Base-by-base conservation (phyloP, 1,140 invertebrate species). In the Formica selysi region DNA sequence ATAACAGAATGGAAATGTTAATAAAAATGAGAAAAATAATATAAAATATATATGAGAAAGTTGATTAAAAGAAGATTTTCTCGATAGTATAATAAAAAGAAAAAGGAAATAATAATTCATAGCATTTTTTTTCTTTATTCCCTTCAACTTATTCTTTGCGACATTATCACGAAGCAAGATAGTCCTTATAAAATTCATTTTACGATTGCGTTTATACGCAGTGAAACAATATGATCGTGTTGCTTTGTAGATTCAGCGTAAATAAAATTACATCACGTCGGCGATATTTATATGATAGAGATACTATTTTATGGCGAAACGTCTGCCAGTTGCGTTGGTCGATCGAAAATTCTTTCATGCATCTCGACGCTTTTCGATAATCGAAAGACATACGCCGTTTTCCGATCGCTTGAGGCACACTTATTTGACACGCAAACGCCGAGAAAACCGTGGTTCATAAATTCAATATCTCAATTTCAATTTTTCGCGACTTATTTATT, bases 401-500 rank as follows among this genome's bases (percentile, higher is more conserved):
- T 70, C 26, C 76, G 22, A 32, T 38, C 62, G 32, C 44, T 68
- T 19, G 26, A 78, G 57, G 65, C 11, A 8, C 41, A 65, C 68
- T 68, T 68, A 13, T 68, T 68, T 32, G n/a, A 57, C 26, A 26
- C 57, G 86, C 76, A 89, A 89, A 70, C 32, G 61, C 68, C 13
- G 10, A 19, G 16, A 11, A 10, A 51, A n/a, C 13, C 41, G 44
- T 48, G 41, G 8, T 41, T 59, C 41, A 54, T 59, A 62, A 81
- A 84, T 84, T 89, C 76, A 57, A 59, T 54, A 54, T 78, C 62
- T 87, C 51, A 54, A 81, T 90, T 90, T 88, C 86, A 90, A 90
- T 90, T 83, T 90, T 79, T 86, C 76, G 59, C 51, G 71, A 61
- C 59, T 86, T 90, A 90, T 90, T 90, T 90, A 74, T 57, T 22